Evolutionary conservation across 2,113 vertebrate species (phyloP), one percentile per base, ranked within the genome.

Genomic region (Nothocercus julius): DNA sequence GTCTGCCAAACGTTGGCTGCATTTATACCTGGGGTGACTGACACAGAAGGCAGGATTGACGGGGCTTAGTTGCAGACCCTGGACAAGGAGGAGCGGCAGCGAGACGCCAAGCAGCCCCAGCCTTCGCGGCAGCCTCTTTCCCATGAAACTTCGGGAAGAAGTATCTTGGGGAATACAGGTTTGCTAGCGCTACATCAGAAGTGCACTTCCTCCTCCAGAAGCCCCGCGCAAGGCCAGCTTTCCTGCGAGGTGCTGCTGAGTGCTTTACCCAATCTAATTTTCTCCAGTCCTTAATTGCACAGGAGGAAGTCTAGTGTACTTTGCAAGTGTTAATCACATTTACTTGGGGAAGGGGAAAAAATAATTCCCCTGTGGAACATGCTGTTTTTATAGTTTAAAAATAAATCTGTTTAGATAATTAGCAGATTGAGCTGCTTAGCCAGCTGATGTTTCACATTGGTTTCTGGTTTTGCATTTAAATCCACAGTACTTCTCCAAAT

Each of bases 391-490:
- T 82, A 53, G 47, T 53, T 89, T 36, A 58, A 89, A 76, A 92
- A 85, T 64, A 93, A 80, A 79, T 77, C 83, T 93, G 78, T 74
- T 45, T 20, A 78, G 89, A 38, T 68, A 87, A 85, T 92, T 93
- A 92, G n/a, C 24, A 80, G 83, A 42, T 73, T n/a, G 59, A 89
- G 69, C 53, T 69, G 67, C 92, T 49, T 53, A 19, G 64, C 56
- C 80, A 86, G 89, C 89, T 92, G 91, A 94, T 80, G 56, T 91
- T 92, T 94, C 79, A 84, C 82, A 30, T 3, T 14, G 66, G 34
- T 80, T 77, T 45, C 68, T 87, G 72, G 21, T 91, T 61, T 72
- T 89, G 34, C 20, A 3, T 64, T 93, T 75, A 90, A 75, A 77
- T 38, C 40, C 0, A 0, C 17, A 62, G 62, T 24, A 32, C 8